Evolutionary conservation across 2,797 vertebrate genomes (phyloP), one percentile per base, ranked within the genome.

Genomic region (Onychomys arenicola): DNA sequence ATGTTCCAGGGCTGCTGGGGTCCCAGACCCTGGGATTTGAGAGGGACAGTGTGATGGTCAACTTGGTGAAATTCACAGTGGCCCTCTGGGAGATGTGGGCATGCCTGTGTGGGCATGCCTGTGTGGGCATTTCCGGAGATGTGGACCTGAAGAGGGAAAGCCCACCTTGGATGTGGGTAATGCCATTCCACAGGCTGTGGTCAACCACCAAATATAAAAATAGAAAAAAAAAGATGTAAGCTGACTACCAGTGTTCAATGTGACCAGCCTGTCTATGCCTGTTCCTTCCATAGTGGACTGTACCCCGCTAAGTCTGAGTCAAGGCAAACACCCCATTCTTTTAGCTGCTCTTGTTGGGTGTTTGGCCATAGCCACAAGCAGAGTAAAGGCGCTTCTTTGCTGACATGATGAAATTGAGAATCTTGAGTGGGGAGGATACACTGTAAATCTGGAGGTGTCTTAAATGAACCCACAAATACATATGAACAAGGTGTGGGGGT

Each of bases 401-500:
- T 34, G 5, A 61, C 4, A 12, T 6, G 9, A 55, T 25, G 23
- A 23, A 9, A 16, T 65, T 27, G 27, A 73, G 83, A 37, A 6
- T 27, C 75, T 34, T 46, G n/a, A 52, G 23, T 17, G 13, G 21
- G 8, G 27, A 69, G 27, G 12, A 34, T 17, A 23, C n/a, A 8
- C 7, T 19, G 17, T 57, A 21, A 5, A 21, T 21, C 2, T 14
- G 55, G 11, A 6, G 8, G 40, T 4, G 6, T 43, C 55, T 17
- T 73, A 57, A 49, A 17, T 16, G 16, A 23, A 52, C 63, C n/a
- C 27, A 13, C 1, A 27, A 12, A 10, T 7, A 2, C 4, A n/a
- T 19, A 25, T 23, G 13, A 52, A 19, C 0, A 10, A 63, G 46
- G 5, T 1, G 2, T 13, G 29, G 9, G 0, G 13, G 11, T 13